phyloP scores from a whole-genome alignment of 53 echinoderm and acorn worm species.

The Paelopatides confundens region DNA sequence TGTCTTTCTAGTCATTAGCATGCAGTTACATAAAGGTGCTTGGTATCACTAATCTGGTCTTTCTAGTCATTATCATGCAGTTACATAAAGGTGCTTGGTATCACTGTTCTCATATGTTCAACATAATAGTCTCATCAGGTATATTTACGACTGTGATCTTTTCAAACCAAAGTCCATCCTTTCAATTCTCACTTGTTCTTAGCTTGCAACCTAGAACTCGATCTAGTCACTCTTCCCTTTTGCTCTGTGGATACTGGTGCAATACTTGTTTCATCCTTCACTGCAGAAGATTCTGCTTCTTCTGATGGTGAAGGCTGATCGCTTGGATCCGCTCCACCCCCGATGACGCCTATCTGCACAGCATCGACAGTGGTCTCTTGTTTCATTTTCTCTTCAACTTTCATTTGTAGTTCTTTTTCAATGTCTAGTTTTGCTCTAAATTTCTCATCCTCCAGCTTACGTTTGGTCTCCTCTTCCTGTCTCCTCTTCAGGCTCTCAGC shows the following conservation, averaged over 20 bases:
- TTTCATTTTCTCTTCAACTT: not conserved
- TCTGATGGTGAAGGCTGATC: not conserved
- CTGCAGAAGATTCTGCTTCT: not conserved
- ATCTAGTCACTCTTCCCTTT: conserved; percentile 16
- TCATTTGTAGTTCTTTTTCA: conserved; percentile 17
- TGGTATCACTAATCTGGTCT: too few relatives aligned
- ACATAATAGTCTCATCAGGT: too few relatives aligned
- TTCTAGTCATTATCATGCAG: too few relatives aligned
- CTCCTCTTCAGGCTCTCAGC: conserved; percentile 50
- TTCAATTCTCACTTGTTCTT: conserved; percentile 15
- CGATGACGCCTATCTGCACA: not conserved
- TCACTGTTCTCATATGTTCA: too few relatives aligned
- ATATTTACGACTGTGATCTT: too few relatives aligned
- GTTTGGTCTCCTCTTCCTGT: conserved; percentile 62
- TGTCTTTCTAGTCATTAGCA: too few relatives aligned
- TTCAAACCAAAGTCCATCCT: too few relatives aligned
- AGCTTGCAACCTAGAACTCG: conserved; percentile 25
- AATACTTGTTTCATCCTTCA: not conserved
- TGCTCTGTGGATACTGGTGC: not conserved
- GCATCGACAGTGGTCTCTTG: not conserved
- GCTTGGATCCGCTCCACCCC: not conserved
- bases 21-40: too few relatives aligned
- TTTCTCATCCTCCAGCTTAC: conserved; percentile 58
- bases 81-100: too few relatives aligned
- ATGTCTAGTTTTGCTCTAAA: conserved; percentile 45